Percentiles rank a stretch among this genome's conserved stretches.
phyloP scores from a whole-genome alignment of 2,113 vertebrate species.

The Xiphophorus couchianus region DNA sequence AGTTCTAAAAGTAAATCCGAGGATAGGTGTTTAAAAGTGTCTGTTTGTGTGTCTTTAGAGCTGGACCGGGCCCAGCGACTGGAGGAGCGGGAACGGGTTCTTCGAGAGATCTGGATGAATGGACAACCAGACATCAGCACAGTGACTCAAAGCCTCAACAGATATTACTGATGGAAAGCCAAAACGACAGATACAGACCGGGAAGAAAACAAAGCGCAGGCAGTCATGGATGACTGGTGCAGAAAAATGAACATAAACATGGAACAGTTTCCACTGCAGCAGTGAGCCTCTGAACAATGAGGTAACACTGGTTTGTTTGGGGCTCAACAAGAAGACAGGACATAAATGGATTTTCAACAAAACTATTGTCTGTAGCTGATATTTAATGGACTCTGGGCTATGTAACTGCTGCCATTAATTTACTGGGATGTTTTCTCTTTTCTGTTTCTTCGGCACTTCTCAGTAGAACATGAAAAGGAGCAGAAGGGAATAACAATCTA shows the following conservation, averaged over 20 bases:
- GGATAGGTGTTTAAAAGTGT: slow-evolving; percentile 3
- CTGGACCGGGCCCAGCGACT: slow-evolving; percentile 87
- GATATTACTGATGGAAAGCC: slow-evolving; percentile 82
- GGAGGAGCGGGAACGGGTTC: slow-evolving; percentile 89
- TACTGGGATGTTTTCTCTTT: not conserved
- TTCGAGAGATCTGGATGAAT: slow-evolving; percentile 93
- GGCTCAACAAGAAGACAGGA: no score
- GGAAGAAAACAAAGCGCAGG: not conserved
- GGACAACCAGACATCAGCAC: slow-evolving; percentile 88
- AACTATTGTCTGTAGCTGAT: not conserved
- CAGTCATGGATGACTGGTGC: not conserved
- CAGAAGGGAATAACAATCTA: not conserved
- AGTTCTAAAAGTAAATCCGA: not conserved
- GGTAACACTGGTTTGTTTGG: no score
- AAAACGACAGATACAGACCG: not conserved
- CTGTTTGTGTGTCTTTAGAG: slow-evolving; percentile 64
- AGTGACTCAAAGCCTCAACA: slow-evolving; percentile 88
- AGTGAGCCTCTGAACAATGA: not conserved
- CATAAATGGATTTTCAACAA: not conserved
- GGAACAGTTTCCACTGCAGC: not conserved
- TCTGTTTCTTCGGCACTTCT: slow-evolving; percentile 22
- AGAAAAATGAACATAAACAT: not conserved
- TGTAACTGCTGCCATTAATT: not conserved
- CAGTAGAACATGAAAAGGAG: not conserved
- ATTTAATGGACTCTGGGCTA: not conserved